Base-by-base conservation (phyloP, 1,140 invertebrate genomes). In the Zaprionus davidi region DNA sequence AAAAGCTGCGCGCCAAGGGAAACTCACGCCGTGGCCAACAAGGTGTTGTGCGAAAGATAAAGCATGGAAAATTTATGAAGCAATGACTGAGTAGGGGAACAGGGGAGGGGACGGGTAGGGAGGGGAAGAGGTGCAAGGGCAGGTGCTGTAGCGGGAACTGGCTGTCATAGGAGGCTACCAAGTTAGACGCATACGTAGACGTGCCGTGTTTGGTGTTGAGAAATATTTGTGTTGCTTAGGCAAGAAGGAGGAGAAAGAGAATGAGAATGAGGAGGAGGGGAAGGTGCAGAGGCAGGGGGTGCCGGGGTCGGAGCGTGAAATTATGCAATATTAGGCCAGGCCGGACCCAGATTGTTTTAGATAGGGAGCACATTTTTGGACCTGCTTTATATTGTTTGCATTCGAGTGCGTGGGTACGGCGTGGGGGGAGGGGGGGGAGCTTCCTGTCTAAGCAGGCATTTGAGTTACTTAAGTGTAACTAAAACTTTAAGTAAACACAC, bases 401-500 rank as follows among this genome's bases (percentile, higher is more conserved):
- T 88, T 60, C 71, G 3, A 6, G 46, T 4, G 7, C 11, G 20
- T 6, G 12, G 11, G 20, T 0, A 9, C 0, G 17, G 2, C 20
- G 44, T 20, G 20, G 20, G 20, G 20, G 1, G 20, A 20, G 20
- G 46, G 20, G 4, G 17, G 44, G 4, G 0, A 13, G 46, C 46
- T 51, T 51, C 46, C 46, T 51, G 46, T 51, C 20, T 46, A 31
- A 51, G 31, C 31, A 34, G 77, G 80, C 84, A 80, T 88, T 88
- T 81, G 85, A 88, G 85, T 88, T 88, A 88, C 84, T 88, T 88
- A 88, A 88, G 81, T 88, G 84, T 88, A 88, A 84, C 84, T 84
- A 90, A 88, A 88, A 88, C 84, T 88, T 88, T 81, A 88, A 90
- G 84, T 88, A 88, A 88, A 88, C 84, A 90, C 84, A 88, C 84